These are phyloP conservation scores for Rhizoglyphus robini DNA, from an alignment of 1,140 invertebrate genomes.

Conservation along the genomic window DNA sequence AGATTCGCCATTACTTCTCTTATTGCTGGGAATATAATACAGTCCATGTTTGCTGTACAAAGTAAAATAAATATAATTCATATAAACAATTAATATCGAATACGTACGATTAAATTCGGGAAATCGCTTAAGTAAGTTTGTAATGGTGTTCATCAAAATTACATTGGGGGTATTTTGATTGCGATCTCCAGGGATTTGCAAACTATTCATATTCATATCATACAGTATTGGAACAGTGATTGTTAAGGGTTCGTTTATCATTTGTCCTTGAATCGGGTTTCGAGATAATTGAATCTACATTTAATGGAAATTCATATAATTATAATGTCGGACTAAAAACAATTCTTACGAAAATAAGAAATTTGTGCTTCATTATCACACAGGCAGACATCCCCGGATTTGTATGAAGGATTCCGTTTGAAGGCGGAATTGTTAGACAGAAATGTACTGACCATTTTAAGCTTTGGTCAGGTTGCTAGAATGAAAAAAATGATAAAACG, in stretches of 20 bases:
- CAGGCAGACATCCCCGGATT: conserved; percentile 69
- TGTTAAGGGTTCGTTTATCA: conserved; percentile 52
- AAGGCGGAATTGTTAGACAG: conserved; percentile 75
- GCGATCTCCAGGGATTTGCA: conserved; percentile 62
- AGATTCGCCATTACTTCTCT: conserved; percentile 41
- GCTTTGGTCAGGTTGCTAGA: conserved; percentile 44
- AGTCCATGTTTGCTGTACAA: conserved; percentile 40
- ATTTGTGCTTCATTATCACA: conserved; percentile 63
- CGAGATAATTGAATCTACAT: conserved; percentile 50
- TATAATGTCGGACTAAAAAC: not conserved
- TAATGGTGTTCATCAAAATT: conserved; percentile 31
- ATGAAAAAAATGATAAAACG: conserved; percentile 19
- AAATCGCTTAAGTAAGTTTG: conserved; percentile 52
- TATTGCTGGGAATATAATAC: conserved; percentile 72
- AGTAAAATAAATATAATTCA: not conserved
- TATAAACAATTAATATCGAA: conserved; percentile 5
- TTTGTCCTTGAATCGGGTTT: conserved; percentile 47
- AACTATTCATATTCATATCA: conserved; percentile 66
- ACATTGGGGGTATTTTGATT: conserved; percentile 16
- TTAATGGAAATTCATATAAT: conserved; percentile 33
- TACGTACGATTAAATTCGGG: conserved; percentile 49
- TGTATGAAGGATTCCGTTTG: conserved; percentile 57
- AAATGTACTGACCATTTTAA: conserved; percentile 73
- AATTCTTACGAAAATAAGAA: conserved; percentile 72
- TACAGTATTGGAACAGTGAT: conserved; percentile 75